Base-by-base conservation (phyloP, 2,113 vertebrate species). In the Motacilla tschutschensis region DNA sequence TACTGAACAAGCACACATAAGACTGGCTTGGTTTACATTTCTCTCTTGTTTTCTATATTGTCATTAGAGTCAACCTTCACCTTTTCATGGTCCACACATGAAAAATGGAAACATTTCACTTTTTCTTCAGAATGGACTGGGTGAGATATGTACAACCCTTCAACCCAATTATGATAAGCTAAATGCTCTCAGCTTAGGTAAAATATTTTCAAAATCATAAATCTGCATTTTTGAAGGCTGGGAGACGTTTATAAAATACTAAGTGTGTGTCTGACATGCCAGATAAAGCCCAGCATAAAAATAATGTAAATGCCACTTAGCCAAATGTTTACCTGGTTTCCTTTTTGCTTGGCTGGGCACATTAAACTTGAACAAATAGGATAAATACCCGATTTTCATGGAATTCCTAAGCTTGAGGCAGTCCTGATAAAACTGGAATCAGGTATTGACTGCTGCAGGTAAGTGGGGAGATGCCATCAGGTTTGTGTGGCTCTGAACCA, bases 211-310 rank as follows among this genome's bases (percentile, higher is more conserved):
- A 75, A 43, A 83, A 81, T 33, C 38, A 58, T 72, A 73, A 91
- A 87, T 94, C 63, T 46, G 9, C 81, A 89, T 71, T 82, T 87
- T 66, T 77, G 54, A 89, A 91, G 73, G 33, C 41, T 54, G 53
- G 12, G 40, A 85, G 36, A 75, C 7, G 60, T 57, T 51, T 92
- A 51, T 72, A 85, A 85, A 93, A 77, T 44, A 84, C 48, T 75
- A 88, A 89, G 35, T 58, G 53, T 57, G 53, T 58, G 22, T 57
- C 87, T 90, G 70, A 78, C 54, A 74, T 64, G 28, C 31, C 48
- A 83, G 82, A 93, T 90, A 91, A 92, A 87, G 79, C 21, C 65
- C 72, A 59, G 46, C 43, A 51, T 28, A 91, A 88, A 96, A 94
- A 78, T 67, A 85, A 87, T 28, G 20, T 77, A 73, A 95, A 69